Percentiles rank a stretch among this genome's conserved stretches.
phyloP scores from a whole-genome alignment of 2,888 invertebrate species.

The Plagodis pulveraria region DNA sequence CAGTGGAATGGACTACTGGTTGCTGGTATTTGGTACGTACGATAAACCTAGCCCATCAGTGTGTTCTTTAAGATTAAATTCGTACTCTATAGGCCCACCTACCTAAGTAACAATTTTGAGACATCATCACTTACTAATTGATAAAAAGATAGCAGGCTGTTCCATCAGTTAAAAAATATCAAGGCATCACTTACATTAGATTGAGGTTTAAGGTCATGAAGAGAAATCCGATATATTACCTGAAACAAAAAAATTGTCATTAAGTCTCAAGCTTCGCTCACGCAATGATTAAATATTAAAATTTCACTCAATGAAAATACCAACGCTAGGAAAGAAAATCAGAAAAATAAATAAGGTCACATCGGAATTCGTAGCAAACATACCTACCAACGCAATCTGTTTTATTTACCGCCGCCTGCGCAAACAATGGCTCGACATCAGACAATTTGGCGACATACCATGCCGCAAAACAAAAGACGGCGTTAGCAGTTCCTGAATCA shows the following conservation, averaged over 20 bases:
- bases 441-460: conserved; percentile 28
- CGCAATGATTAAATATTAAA: not conserved
- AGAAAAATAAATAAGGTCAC: conserved; percentile 1
- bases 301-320: not conserved
- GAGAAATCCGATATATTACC: conserved; percentile 21
- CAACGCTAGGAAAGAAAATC: conserved; percentile 1
- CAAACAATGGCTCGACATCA: conserved; percentile 25
- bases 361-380: conserved; percentile 11
- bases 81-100: no score
- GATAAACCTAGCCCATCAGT: no score
- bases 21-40: no score
- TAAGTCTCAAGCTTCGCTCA: not conserved
- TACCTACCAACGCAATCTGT: conserved; percentile 7
- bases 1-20: no score
- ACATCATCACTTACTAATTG: no score
- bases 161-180: no score
- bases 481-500: conserved; percentile 28
- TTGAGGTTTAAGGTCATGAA: not conserved
- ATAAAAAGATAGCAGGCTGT: no score
- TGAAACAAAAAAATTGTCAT: conserved; percentile 28
- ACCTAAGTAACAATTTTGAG: no score
- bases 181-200: no score
- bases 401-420: conserved; percentile 7
- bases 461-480: conserved; percentile 24
- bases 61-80: no score